Evolutionary conservation across 2,888 invertebrate species (phyloP), one percentile per base, ranked within the genome.

Genomic region (Suillia variegata): DNA sequence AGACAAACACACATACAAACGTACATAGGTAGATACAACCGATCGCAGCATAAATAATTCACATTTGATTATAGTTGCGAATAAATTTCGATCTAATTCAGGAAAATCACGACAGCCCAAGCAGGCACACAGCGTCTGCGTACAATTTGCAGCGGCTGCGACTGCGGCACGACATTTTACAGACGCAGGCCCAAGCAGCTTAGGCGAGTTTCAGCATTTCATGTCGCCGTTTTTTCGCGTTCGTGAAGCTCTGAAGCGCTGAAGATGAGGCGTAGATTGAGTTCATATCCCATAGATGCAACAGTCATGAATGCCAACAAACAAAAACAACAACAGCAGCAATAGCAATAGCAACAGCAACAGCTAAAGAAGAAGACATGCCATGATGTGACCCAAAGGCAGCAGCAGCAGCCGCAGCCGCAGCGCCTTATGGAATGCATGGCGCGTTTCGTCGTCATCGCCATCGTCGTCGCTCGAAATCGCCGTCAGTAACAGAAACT

Each of bases 81-180:
- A 70, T 69, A 70, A 70, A 69, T 70, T 69, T 69, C 68, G 65
- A 68, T 69, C 68, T 70, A 70, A 70, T 70, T 70, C 70, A 63
- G 68, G 61, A 66, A 66, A 69, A 67, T 68, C 70, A 70, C 70
- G 70, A 70, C 53, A 47, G 24, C 38, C 10, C n/a, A n/a, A n/a
- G n/a, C n/a, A n/a, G n/a, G n/a, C n/a, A n/a, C n/a, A n/a, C n/a
- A 17, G 20, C 45, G 20, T 5, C 17, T 20, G 20, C 45, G 20
- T 20, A 45, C 45, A 45, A 8, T 38, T 38, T 13, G 4, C n/a
- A 13, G 13, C 4, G n/a, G n/a, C n/a, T n/a, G n/a, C 31, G 38
- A 22, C 38, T 63, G 61, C 61, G 58, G 58, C 63, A 63, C 59
- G 55, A 55, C 48, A 55, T 49, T 55, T 22, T 20, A 5, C 6